Base-by-base conservation (phyloP, 2,888 invertebrate genomes). In the Tuberolachnus salignus region DNA sequence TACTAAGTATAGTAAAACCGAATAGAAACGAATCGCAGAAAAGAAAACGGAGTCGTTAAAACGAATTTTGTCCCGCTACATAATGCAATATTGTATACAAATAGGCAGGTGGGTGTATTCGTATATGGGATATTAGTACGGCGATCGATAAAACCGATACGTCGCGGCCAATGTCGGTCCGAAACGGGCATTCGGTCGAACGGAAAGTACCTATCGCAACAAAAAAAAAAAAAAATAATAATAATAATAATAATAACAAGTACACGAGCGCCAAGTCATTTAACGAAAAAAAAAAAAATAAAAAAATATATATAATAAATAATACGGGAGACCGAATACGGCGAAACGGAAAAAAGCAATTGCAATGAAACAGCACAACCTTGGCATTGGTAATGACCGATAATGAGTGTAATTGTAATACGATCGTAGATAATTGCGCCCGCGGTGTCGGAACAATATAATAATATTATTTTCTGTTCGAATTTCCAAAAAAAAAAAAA, bases 341-440 rank as follows among this genome's bases (percentile, higher is more conserved):
- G 34, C 21, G 61, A 21, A 63, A 73, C 51, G 61, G 13, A 21
- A 42, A 61, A 34, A 9, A 34, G 42, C 21, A 21, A 63, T n/a
- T 16, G 51, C 34, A 34, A 34, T 34, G 34, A 3, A 6, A 34
- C 34, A 4, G 6, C 6, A 51, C 61, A 63, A 73, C 61, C 61
- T 73, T 53, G 63, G 63, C 73, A 73, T 63, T 73, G 61, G 21
- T 73, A 73, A 63, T 63, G 61, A 63, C 42, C 6, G 63, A 73
- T 63, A 73, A 73, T 63, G 21, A 49, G 21, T 16, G 14, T n/a
- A 34, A 34, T 34, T 53, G 34, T 13, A 70, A 69, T 69, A 61
- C 10, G 42, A 53, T 53, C 26, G 1, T 34, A 59, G 26, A 59
- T 49, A 49, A 59, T 61, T 49, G 49, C 26, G 10, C n/a, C 46